These are phyloP conservation scores for Tokudaia muenninki DNA, from an alignment of 2,797 vertebrate species.

Conservation along the genomic window DNA sequence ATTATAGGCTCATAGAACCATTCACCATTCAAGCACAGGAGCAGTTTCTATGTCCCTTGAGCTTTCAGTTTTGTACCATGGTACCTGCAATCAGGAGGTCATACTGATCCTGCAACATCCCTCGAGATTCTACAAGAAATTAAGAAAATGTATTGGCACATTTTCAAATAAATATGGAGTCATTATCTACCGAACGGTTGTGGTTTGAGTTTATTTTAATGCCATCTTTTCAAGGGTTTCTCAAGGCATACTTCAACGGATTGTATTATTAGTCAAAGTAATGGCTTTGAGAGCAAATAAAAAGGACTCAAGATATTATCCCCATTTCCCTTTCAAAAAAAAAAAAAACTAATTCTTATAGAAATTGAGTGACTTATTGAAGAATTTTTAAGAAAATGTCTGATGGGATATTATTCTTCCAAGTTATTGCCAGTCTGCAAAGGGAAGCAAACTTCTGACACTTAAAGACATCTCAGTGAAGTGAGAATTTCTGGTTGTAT, in stretches of 20 bases:
- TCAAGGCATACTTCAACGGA: not conserved
- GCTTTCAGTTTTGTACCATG: not conserved
- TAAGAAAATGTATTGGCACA: not conserved
- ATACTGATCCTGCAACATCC: not conserved
- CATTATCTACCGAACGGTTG: constrained; percentile 50
- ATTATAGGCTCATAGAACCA: not conserved
- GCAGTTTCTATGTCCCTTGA: not conserved
- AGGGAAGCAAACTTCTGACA: not conserved
- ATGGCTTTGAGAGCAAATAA: constrained; percentile 37
- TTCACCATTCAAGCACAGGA: not conserved
- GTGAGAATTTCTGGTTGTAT: no score
- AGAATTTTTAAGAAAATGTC: constrained; percentile 1
- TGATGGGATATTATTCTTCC: not conserved
- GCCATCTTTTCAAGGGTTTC: not conserved
- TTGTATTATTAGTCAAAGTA: constrained; percentile 58
- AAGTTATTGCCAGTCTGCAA: constrained; percentile 23
- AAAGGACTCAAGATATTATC: constrained; percentile 46
- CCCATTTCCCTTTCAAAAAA: constrained; percentile 74
- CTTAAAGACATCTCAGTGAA: not conserved
- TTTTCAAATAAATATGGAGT: constrained; percentile 50
- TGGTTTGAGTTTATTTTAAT: constrained; percentile 47
- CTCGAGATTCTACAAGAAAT: not conserved
- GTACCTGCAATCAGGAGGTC: not conserved
- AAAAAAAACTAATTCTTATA: constrained; percentile 72
- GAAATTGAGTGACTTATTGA: not conserved